A percentile compares a stretch with the other conserved stretches of the same genome.
These are phyloP conservation scores for Labeo catla DNA, from an alignment of 2,113 vertebrate species.

Conservation along the genomic window DNA sequence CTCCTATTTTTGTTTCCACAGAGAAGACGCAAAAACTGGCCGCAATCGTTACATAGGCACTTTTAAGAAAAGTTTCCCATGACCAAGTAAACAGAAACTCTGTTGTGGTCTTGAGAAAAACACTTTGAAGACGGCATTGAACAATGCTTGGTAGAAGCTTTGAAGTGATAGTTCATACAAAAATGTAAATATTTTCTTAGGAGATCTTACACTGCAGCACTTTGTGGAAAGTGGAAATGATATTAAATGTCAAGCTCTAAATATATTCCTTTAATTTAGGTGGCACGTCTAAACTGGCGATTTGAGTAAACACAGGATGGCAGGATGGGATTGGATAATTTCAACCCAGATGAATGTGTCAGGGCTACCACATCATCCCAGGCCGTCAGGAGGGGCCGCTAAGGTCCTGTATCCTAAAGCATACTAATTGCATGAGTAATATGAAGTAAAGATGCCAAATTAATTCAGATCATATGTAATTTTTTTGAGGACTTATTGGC, in stretches of 20 bases:
- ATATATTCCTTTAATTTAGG: constrained; percentile 23
- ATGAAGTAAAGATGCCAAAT: not conserved
- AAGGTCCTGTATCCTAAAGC: not conserved
- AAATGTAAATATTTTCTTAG: too few relatives aligned
- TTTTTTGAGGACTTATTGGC: not conserved
- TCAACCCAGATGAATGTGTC: not conserved
- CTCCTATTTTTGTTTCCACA: constrained; percentile 53
- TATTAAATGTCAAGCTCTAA: constrained; percentile 25
- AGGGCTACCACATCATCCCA: not conserved
- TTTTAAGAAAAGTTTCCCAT: constrained; percentile 48
- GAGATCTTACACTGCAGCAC: not conserved
- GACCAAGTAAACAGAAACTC: constrained; percentile 35
- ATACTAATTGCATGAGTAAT: not conserved
- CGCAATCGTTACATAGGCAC: constrained; percentile 25
- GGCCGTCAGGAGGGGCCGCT: not conserved
- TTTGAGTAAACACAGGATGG: not conserved
- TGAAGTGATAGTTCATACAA: not conserved
- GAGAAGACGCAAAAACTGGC: constrained; percentile 37
- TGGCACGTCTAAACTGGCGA: not conserved
- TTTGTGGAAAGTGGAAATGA: not conserved
- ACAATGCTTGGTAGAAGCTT: not conserved
- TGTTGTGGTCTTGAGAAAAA: constrained; percentile 3
- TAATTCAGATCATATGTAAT: not conserved
- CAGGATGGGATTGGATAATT: not conserved
- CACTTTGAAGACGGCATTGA: not conserved